These are phyloP conservation scores for Eucera pruinosa DNA, from an alignment of 2,888 invertebrate species.

Conservation along the genomic window DNA sequence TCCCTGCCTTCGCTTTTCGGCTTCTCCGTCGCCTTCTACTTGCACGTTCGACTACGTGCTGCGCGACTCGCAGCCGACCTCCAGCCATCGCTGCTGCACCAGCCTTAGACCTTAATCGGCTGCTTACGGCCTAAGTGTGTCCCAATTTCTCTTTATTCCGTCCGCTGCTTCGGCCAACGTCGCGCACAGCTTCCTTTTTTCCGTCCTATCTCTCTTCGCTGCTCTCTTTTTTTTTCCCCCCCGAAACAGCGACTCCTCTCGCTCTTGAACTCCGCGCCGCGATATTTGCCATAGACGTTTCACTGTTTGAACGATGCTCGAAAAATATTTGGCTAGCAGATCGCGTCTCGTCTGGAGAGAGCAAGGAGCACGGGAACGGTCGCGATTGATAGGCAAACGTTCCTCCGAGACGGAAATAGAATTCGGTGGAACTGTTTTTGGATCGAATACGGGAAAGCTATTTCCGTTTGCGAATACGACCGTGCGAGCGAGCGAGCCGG, in stretches of 20 bases:
- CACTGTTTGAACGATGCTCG: slow-evolving; percentile 33
- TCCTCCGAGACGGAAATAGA: slow-evolving; percentile 54
- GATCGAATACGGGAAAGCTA: slow-evolving; percentile 48
- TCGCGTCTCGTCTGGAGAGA: background rate
- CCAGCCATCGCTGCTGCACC: slow-evolving; percentile 76
- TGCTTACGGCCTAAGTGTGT: slow-evolving; percentile 77
- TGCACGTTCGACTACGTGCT: background rate
- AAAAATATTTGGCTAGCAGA: slow-evolving; percentile 50
- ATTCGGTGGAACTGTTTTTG: slow-evolving; percentile 63
- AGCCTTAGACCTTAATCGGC: slow-evolving; percentile 80
- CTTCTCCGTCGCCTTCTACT: no score
- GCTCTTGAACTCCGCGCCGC: background rate
- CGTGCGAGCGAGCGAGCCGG: no score
- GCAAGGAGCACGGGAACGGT: background rate
- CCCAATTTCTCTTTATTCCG: slow-evolving; percentile 76
- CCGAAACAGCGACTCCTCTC: background rate
- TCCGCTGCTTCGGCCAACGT: background rate
- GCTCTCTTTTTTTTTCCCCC: background rate
- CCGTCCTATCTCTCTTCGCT: background rate
- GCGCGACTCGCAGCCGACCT: slow-evolving; percentile 67
- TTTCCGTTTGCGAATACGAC: slow-evolving; percentile 34
- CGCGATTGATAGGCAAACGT: slow-evolving; percentile 52
- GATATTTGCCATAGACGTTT: background rate
- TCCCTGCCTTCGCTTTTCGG: slow-evolving; percentile 27
- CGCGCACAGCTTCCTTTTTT: background rate